Evolutionary conservation across 1,140 invertebrate genomes (phyloP).

Genomic region (Drosophila bocqueti): DNA sequence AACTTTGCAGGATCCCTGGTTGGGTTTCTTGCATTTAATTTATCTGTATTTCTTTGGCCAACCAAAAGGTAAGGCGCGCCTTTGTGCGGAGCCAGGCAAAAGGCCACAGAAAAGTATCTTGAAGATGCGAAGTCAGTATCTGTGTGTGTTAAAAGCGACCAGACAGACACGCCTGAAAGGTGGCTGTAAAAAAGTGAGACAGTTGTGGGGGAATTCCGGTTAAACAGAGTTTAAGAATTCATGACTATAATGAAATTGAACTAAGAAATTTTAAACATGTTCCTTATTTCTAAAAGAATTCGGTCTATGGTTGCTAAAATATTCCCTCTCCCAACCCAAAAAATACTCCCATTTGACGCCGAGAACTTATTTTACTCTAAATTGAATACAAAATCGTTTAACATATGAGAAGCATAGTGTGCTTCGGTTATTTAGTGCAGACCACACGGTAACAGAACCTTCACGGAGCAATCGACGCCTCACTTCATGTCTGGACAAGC

Average conservation of each 20-base stretch:
- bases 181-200: not conserved
- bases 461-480: not conserved
- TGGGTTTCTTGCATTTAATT: slow-evolving; percentile 64
- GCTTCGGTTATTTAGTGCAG: not conserved
- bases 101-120: slow-evolving; percentile 57
- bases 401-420: not conserved
- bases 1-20: slow-evolving; percentile 36
- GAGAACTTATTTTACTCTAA: slow-evolving; percentile 24
- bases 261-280: not conserved
- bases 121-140: slow-evolving; percentile 11
- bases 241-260: not conserved
- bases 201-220: not conserved
- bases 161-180: slow-evolving; percentile 19
- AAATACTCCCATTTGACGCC: not conserved
- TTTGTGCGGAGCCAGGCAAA: slow-evolving; percentile 56
- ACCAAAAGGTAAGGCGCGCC: slow-evolving; percentile 27
- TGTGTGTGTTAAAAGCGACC: not conserved
- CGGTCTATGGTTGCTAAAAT: not conserved
- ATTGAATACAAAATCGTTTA: slow-evolving; percentile 19
- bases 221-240: slow-evolving; percentile 3
- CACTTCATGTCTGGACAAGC: slow-evolving; percentile 84
- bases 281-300: not conserved
- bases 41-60: slow-evolving; percentile 55
- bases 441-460: slow-evolving; percentile 23
- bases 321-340: too few species aligned